Base-by-base conservation (phyloP, 2,113 vertebrate genomes). In the Oxygymnocypris stewartii region DNA sequence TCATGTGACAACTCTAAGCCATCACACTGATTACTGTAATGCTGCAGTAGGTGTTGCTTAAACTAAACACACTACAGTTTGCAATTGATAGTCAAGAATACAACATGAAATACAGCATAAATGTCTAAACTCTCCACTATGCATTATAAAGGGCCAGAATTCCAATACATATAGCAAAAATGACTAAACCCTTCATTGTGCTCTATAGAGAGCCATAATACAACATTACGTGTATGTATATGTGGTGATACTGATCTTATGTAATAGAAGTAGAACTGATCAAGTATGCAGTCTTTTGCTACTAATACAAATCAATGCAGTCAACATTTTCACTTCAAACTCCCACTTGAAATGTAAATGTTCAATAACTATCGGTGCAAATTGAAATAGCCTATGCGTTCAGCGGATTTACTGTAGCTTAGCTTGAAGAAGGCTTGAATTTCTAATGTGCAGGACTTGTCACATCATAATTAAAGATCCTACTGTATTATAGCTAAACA, bases 241-340 rank as follows among this genome's bases (percentile, higher is more conserved):
- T 67, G 59, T 65, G 25, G 40, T 47, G 79, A 82, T 44, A 63
- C 9, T 80, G 20, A 49, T 42, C 74, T 49, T 49, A 49, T 49
- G 42, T 49, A 76, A 76, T 11, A 79, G n/a, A n/a, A n/a, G n/a
- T n/a, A n/a, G 31, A 79, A 61, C 20, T 20, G 51, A 59, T 59
- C 51, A 79, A 4, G 35, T 57, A 37, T 23, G 31, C 23, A 42
- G 20, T 42, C 69, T 42, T 9, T 73, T 40, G 37, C 69, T 73
- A 49, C 23, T 42, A 20, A 74, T 74, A 74, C 37, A 73, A 73
- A 40, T 14, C 23, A 25, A 2, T 74, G 40, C 79, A 65, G 79
- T 81, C 37, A 81, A 28, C 35, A 63, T 80, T 80, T 63, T 14
- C 51, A 79, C 59, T 81, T 81, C 59, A 47, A 80, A 37, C 35